Conservation (phyloP, 92 coral and sea anemone species). For the Paramuricea clavata region DNA sequence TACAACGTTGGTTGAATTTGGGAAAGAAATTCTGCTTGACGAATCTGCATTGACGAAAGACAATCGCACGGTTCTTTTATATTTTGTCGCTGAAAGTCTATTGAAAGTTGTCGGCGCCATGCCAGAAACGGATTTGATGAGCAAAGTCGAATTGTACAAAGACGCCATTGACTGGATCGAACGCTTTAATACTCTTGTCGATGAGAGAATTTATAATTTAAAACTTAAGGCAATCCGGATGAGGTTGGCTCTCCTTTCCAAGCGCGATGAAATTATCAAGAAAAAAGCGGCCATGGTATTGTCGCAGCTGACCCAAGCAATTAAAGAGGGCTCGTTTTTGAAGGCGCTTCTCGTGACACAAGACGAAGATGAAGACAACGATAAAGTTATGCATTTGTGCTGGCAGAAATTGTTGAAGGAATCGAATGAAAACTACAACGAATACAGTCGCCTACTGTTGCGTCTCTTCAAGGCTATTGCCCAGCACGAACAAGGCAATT, state of each 20-base stretch:
- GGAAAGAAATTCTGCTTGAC: too few species aligned
- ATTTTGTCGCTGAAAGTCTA: too few species aligned
- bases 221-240: slow-evolving; percentile 38
- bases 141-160: too few species aligned
- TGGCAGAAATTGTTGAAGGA: slow-evolving; percentile 33
- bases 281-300: slow-evolving; percentile 12
- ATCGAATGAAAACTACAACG: slow-evolving; percentile 21
- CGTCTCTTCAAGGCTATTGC: slow-evolving; percentile 39
- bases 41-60: too few species aligned
- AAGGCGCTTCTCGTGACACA: slow-evolving; percentile 22
- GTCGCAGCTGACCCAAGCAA: slow-evolving; percentile 34
- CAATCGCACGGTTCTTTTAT: too few species aligned
- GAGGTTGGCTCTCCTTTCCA: slow-evolving; percentile 23
- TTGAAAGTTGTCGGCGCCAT: too few species aligned
- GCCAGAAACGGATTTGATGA: too few species aligned
- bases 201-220: too few species aligned
- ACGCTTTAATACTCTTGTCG: too few species aligned
- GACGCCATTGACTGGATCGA: too few species aligned
- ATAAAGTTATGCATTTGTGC: slow-evolving; percentile 20
- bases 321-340: slow-evolving; percentile 36
- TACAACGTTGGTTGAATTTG: too few species aligned
- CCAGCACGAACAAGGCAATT: neutral
- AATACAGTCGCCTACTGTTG: slow-evolving; percentile 37
- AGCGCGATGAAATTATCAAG: neutral
- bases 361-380: slow-evolving; percentile 15